These are phyloP conservation scores for Xerus rutilus DNA, from an alignment of 2,797 vertebrate genomes.

Conservation along the genomic window DNA sequence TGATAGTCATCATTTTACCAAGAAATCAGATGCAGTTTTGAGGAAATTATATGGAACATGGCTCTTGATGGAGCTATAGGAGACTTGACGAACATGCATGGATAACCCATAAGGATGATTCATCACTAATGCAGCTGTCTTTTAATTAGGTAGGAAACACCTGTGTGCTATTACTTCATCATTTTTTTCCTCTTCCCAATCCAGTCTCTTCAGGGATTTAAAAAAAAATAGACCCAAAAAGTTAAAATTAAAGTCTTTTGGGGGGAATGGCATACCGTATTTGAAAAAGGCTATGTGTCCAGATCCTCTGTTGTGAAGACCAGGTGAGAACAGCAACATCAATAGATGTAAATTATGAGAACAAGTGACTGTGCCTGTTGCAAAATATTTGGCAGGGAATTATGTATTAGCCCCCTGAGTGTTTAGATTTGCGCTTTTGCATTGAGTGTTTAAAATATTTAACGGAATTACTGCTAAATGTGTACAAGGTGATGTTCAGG, in stretches of 20 bases:
- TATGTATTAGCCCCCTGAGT: not conserved
- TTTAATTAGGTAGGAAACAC: too few species aligned
- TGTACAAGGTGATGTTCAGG: conserved; percentile 40
- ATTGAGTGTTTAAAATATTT: conserved; percentile 64
- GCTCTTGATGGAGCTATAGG: not conserved
- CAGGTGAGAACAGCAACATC: not conserved
- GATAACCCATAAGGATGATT: too few species aligned
- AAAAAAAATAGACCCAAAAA: too few species aligned
- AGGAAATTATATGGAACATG: too few species aligned
- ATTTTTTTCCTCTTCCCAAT: not conserved
- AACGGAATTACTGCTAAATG: conserved; percentile 30
- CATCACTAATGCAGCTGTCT: too few species aligned
- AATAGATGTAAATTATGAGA: not conserved
- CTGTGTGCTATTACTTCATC: too few species aligned
- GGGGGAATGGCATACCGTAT: not conserved
- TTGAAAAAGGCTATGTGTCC: not conserved
- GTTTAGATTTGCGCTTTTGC: conserved; percentile 48
- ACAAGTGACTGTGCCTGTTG: not conserved
- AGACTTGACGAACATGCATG: conserved; percentile 7
- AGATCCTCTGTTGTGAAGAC: not conserved
- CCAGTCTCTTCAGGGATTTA: too few species aligned
- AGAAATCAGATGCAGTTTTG: not conserved
- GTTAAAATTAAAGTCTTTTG: conserved; percentile 28
- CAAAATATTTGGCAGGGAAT: conserved; percentile 42
- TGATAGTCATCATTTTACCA: too few species aligned